phyloP scores from a whole-genome alignment of 1,140 invertebrate species.

The Lanistes nyassanus region DNA sequence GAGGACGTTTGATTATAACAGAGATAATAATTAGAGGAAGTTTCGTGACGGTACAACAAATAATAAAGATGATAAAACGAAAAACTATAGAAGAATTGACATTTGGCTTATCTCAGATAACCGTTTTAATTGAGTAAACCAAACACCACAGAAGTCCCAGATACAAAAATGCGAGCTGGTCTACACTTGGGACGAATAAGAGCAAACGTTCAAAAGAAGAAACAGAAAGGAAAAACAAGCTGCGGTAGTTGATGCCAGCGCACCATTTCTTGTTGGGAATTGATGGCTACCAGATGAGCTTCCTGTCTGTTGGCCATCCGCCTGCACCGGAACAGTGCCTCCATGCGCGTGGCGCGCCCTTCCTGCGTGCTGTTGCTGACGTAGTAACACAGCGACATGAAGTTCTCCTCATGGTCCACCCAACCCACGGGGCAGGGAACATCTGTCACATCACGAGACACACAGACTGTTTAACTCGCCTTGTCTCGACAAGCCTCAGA shows the following conservation, averaged over 20 bases:
- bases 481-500: too few species aligned
- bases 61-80: not conserved
- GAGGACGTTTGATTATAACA: not conserved
- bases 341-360: not conserved
- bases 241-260: too few species aligned
- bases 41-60: not conserved
- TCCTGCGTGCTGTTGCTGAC: not conserved
- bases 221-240: not conserved
- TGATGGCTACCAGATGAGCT: conserved; percentile 13
- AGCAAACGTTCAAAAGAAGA: not conserved
- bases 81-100: not conserved
- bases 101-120: not conserved
- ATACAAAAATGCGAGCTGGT: not conserved
- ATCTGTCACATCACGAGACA: not conserved
- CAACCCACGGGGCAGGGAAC: not conserved
- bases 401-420: not conserved
- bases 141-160: not conserved
- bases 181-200: not conserved
- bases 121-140: not conserved
- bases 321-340: not conserved
- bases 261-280: not conserved
- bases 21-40: not conserved
- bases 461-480: too few species aligned
- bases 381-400: conserved; percentile 10
- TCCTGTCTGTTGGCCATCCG: not conserved